A percentile compares a stretch with the other conserved stretches of the same genome.
phyloP scores from a whole-genome alignment of 2,113 vertebrate genomes.

The Excalfactoria chinensis region DNA sequence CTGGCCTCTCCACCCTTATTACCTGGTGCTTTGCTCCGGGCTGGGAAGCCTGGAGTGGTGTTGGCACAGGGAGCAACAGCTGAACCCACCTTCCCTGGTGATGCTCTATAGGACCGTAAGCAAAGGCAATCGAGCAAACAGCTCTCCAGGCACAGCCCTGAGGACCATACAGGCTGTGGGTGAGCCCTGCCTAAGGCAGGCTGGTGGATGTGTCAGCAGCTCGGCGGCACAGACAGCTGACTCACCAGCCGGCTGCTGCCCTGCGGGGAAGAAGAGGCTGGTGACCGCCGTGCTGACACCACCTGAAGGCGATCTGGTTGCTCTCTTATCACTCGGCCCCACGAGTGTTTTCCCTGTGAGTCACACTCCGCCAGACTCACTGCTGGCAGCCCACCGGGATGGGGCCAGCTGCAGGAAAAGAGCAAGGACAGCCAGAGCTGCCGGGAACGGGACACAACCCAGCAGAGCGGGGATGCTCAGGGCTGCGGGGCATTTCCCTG shows the following conservation, averaged over 20 bases:
- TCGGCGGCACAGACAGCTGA: conserved; percentile 36
- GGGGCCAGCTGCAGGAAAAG: conserved; percentile 70
- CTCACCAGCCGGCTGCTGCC: conserved; percentile 43
- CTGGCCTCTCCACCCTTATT: not conserved
- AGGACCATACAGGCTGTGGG: not conserved
- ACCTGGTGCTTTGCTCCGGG: not conserved
- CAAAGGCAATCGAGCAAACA: not conserved
- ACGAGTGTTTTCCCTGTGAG: conserved; percentile 69
- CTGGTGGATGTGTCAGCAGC: conserved; percentile 24
- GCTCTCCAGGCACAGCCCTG: not conserved
- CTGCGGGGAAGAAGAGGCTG: conserved; percentile 54
- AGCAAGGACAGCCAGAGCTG: conserved; percentile 44
- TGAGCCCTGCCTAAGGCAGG: not conserved
- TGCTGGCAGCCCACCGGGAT: conserved; percentile 51
- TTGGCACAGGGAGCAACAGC: not conserved
- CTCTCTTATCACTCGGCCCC: conserved; percentile 68
- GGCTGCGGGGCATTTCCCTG: conserved; percentile 28
- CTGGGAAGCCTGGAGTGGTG: fast-evolving
- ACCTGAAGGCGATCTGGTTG: conserved; percentile 72
- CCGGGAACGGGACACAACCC: not conserved
- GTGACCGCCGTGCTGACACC: conserved; percentile 67
- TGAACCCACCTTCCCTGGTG: not conserved
- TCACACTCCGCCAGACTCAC: conserved; percentile 75
- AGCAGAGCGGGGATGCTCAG: not conserved
- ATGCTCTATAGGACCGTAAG: not conserved